phyloP scores from a whole-genome alignment of 2,113 vertebrate species.

The Delphinapterus leucas region DNA sequence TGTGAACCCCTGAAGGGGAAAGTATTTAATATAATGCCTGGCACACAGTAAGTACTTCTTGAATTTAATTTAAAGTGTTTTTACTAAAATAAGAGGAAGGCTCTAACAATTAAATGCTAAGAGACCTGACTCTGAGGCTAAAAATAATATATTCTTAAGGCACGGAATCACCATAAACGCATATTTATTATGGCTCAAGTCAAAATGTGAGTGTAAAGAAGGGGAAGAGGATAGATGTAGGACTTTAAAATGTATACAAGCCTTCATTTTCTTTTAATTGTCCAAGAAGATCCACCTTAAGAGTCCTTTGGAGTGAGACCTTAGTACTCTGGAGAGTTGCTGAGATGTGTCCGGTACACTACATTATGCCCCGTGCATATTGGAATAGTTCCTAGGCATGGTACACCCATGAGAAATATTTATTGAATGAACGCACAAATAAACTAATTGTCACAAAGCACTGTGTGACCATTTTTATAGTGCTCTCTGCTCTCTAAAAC shows the following conservation, averaged over 20 bases:
- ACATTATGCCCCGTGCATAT: background rate
- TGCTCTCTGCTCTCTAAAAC: background rate
- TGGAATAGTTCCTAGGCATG: background rate
- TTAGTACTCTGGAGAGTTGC: background rate
- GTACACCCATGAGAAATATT: background rate
- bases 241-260: background rate
- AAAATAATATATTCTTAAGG: background rate
- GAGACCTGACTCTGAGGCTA: background rate
- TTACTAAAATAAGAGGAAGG: background rate
- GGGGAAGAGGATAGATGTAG: background rate
- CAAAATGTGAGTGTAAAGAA: background rate
- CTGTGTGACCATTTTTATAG: background rate
- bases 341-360: background rate
- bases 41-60: background rate
- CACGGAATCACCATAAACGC: background rate
- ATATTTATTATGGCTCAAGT: background rate
- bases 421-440: background rate
- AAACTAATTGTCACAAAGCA: background rate
- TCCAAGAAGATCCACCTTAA: background rate
- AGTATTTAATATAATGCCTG: background rate
- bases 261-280: background rate
- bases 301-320: background rate
- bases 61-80: constrained; percentile 12
- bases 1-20: background rate
- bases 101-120: background rate